Evolutionary conservation across 2,113 vertebrate genomes (phyloP), one percentile per base, ranked within the genome.

Genomic region (Clarias gariepinus): DNA sequence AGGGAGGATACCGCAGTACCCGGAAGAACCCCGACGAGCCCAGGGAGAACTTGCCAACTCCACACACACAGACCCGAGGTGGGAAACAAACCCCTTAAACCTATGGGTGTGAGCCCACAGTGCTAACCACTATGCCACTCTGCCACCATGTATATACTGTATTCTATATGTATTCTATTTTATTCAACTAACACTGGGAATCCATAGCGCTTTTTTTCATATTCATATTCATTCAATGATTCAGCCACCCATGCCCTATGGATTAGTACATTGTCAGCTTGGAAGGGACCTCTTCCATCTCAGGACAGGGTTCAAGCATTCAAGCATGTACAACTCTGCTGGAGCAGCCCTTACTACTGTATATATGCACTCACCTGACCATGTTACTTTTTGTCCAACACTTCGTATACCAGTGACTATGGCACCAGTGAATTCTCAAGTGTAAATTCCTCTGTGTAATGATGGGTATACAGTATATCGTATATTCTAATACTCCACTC

Each of bases 321-420:
- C 47, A 47, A 7, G 47, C 47, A 8, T 8, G 47, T 7, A 6
- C 5, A 6, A 47, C 6, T 74, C 23, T 47, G 3, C 36, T 74
- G 41, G 36, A 47, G 7, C 33, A 36, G 1, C 33, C 1, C 33
- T 36, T 36, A 36, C 33, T 36, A n/a, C n/a, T n/a, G n/a, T n/a
- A 3, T 41, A 3, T 73, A 73, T 11, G 33, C 33, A 58, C 52
- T 33, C 55, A 28, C 15, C 77, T 58, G 77, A 30, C 52, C 8
- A 80, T 33, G 57, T 60, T 36, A 33, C 7, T 28, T 78, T 55
- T n/a, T 58, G 47, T 33, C 18, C 28, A 69, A 1, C 9, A 30
- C 78, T 60, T 58, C 30, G 78, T 60, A 80, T 18, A 80, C 28
- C 28, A 80, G 55, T 73, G 71, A 30, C 68, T 25, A n/a, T 47